A percentile compares a stretch with the other conserved stretches of the same genome.
phyloP scores from a whole-genome alignment of 92 coral and sea anemone genomes.

The Epizoanthus fatuus region DNA sequence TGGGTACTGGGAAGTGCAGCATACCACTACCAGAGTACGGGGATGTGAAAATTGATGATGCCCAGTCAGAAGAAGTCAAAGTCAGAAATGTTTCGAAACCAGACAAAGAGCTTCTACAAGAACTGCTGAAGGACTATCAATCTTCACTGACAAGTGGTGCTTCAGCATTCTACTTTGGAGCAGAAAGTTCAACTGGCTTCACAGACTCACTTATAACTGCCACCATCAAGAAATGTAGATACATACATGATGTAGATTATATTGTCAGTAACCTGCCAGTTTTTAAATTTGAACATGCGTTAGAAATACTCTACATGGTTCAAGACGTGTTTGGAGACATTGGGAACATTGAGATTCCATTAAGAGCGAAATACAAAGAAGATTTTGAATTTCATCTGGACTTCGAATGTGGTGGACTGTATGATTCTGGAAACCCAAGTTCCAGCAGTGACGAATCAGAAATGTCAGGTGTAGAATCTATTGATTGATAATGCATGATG shows the following conservation, averaged over 20 bases:
- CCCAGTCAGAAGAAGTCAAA: neutral
- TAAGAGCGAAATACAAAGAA: no score
- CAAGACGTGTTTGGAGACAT: conserved; percentile 24
- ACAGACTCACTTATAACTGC: conserved; percentile 17
- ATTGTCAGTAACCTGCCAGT: conserved; percentile 21
- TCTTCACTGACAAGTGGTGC: neutral
- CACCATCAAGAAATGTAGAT: conserved; percentile 25
- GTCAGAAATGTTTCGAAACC: neutral
- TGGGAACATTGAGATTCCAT: no score
- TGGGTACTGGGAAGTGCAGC: conserved; percentile 14
- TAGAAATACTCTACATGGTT: conserved; percentile 48
- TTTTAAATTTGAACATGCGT: neutral
- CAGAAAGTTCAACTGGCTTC: conserved; percentile 36
- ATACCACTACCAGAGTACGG: conserved; percentile 17
- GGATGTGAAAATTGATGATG: neutral
- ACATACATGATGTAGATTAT: neutral
- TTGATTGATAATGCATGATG: neutral
- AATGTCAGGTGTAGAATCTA: neutral
- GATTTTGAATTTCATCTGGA: no score
- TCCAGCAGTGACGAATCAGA: neutral
- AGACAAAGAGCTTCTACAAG: conserved; percentile 30
- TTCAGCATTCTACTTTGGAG: conserved; percentile 21
- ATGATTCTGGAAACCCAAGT: no score
- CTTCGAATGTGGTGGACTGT: no score
- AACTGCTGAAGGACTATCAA: conserved; percentile 33